These are phyloP conservation scores for Euwallacea fornicatus DNA, from an alignment of 1,140 invertebrate species.

Conservation along the genomic window DNA sequence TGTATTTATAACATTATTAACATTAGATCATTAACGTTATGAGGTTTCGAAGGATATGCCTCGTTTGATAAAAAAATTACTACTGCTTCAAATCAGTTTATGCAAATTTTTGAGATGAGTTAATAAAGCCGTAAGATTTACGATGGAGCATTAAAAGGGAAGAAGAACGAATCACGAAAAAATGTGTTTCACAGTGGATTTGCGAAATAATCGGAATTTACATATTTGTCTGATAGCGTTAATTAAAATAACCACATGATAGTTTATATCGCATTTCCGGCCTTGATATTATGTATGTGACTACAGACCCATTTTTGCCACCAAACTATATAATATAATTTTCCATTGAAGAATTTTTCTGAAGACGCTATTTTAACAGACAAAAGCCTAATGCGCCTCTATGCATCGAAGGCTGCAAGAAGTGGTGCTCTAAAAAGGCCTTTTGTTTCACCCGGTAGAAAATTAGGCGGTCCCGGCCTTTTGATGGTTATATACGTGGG, in stretches of 20 bases:
- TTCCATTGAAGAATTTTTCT: no score
- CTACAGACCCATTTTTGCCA: neutral
- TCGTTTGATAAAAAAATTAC: neutral
- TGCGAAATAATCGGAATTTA: constrained; percentile 30
- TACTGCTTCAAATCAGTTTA: neutral
- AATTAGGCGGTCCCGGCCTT: no score
- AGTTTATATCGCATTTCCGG: constrained; percentile 31
- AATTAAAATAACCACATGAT: constrained; percentile 34
- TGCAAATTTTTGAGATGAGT: neutral
- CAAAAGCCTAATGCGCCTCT: no score
- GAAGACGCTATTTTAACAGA: no score
- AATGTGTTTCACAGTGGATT: constrained; percentile 23
- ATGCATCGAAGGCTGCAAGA: no score
- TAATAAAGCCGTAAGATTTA: no score
- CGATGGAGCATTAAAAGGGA: no score
- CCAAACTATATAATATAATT: no score
- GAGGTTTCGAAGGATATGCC: constrained; percentile 7
- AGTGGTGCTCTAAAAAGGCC: no score
- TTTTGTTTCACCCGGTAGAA: no score
- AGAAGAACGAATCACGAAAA: neutral
- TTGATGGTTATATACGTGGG: no score
- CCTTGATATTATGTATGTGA: constrained; percentile 24
- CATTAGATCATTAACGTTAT: constrained; percentile 12
- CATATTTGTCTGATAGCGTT: constrained; percentile 28
- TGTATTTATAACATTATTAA: constrained; percentile 12